Percentiles rank a stretch among this genome's conserved stretches.
Evolutionary conservation across 2,797 vertebrate species (phyloP).

Genomic region (Decapterus maruadsi): DNA sequence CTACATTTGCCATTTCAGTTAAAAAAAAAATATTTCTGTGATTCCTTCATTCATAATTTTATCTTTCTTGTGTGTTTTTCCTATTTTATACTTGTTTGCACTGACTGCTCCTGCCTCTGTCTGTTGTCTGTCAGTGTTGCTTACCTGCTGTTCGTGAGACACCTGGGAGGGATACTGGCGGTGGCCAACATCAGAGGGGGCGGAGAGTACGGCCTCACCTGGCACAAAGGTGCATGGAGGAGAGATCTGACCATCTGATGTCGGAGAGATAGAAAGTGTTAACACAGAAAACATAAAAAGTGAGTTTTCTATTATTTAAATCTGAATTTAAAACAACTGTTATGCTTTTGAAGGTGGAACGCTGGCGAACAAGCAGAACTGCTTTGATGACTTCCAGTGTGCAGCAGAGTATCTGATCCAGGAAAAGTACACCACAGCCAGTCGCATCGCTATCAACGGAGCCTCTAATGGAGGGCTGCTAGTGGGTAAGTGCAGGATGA

Average conservation of each 20-base stretch:
- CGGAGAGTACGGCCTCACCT: constrained; percentile 86
- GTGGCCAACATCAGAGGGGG: constrained; percentile 88
- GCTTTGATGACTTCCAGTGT: constrained; percentile 86
- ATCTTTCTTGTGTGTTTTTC: background rate
- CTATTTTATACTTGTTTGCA: background rate
- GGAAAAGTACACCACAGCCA: constrained; percentile 78
- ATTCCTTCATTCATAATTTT: background rate
- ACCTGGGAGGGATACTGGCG: constrained; percentile 85
- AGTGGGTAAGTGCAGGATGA: constrained; percentile 72
- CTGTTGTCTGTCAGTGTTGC: constrained; percentile 70
- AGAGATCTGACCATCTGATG: background rate
- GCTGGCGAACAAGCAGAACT: constrained; percentile 85
- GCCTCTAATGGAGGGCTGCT: constrained; percentile 87
- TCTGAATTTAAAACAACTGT: background rate
- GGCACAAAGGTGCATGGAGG: constrained; percentile 83
- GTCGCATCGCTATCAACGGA: constrained; percentile 82
- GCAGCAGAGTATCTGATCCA: constrained; percentile 84
- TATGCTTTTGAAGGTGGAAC: constrained; percentile 69
- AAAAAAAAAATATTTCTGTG: background rate
- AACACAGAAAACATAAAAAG: background rate
- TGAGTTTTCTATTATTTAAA: background rate
- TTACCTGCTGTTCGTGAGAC: constrained; percentile 83
- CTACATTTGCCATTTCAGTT: background rate
- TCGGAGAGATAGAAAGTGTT: background rate
- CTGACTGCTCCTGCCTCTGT: background rate